Evolutionary conservation across 2,113 vertebrate genomes (phyloP).

Genomic region (Poeciliopsis turrubarensis): DNA sequence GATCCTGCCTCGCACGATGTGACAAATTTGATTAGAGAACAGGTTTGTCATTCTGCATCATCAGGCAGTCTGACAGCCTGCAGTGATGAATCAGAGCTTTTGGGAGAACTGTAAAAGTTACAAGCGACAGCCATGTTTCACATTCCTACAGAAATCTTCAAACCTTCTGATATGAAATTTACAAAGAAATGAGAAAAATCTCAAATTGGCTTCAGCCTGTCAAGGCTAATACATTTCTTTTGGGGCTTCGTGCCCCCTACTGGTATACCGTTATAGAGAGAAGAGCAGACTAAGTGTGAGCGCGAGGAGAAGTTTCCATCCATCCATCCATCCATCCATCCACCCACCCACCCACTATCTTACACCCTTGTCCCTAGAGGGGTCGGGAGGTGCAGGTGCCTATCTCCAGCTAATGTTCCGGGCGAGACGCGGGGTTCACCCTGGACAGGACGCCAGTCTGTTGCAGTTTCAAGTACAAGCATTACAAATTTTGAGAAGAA

Average conservation of each 20-base stretch:
- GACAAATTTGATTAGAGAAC: constrained; percentile 64
- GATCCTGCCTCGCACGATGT: constrained; percentile 56
- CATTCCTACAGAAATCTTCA: constrained; percentile 16
- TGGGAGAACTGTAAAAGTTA: constrained; percentile 26
- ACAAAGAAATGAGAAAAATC: constrained; percentile 5
- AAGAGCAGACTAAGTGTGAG: too few species aligned
- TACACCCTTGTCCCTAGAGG: too few species aligned
- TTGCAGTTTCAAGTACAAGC: too few species aligned
- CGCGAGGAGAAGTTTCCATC: too few species aligned
- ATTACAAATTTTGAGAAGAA: too few species aligned
- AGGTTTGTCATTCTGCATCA: constrained; percentile 25
- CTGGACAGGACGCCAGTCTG: too few species aligned
- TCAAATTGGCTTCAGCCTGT: constrained; percentile 3
- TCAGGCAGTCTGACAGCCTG: constrained; percentile 44
- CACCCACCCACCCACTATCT: too few species aligned
- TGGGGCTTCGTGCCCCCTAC: too few species aligned
- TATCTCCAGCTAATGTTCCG: too few species aligned
- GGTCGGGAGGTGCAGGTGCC: too few species aligned
- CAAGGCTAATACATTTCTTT: neutral
- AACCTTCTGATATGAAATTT: constrained; percentile 8
- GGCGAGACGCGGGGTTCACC: too few species aligned
- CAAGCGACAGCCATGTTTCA: constrained; percentile 40
- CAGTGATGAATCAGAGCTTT: constrained; percentile 44
- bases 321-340: too few species aligned
- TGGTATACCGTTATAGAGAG: neutral